These are phyloP conservation scores for Propithecus deckenii DNA, from an alignment of 2,797 vertebrate species.

Conservation along the genomic window DNA sequence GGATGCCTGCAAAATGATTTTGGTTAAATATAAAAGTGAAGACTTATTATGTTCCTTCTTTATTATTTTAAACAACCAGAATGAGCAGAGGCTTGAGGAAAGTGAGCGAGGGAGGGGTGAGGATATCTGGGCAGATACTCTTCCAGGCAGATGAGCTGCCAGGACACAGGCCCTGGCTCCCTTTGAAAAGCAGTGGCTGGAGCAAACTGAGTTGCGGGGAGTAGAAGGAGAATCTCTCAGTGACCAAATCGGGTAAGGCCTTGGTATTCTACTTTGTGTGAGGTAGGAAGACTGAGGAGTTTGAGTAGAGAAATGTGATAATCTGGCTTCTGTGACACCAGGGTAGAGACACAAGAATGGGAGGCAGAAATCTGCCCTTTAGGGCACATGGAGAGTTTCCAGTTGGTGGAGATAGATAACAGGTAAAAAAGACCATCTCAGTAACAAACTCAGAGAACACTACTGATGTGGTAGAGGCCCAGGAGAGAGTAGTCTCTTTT, in stretches of 20 bases:
- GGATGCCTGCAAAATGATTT: background rate
- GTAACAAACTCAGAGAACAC: background rate
- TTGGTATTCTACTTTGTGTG: background rate
- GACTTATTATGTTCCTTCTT: background rate
- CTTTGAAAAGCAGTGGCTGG: background rate
- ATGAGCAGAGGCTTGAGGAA: background rate
- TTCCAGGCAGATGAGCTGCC: background rate
- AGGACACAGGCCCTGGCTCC: fast-evolving
- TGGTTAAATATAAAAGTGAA: background rate
- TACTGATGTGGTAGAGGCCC: too few species aligned
- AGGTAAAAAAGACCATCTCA: background rate
- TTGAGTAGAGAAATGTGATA: background rate
- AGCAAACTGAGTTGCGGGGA: background rate
- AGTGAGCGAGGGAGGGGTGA: background rate
- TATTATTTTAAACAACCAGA: background rate
- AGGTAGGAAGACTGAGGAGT: background rate
- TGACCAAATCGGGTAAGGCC: background rate
- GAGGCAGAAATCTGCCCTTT: background rate
- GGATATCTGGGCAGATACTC: background rate
- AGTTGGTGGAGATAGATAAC: background rate
- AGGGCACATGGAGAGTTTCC: background rate
- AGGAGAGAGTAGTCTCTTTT: background rate
- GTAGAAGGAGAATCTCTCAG: background rate
- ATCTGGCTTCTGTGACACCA: background rate
- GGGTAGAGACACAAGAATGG: background rate